Evolutionary conservation across 2,113 vertebrate genomes (phyloP).

Genomic region (Pitta sordida): DNA sequence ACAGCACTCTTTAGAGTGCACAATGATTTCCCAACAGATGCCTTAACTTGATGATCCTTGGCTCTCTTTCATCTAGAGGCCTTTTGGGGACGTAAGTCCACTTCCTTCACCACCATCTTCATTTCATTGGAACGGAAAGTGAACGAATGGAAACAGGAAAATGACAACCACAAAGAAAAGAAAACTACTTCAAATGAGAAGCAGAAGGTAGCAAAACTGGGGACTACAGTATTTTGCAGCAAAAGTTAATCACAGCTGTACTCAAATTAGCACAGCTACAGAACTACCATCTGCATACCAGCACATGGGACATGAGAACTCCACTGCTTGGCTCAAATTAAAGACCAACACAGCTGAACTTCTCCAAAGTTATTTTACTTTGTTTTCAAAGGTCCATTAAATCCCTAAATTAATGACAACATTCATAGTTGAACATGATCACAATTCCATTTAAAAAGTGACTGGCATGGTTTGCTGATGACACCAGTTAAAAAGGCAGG

Average conservation of each 20-base stretch:
- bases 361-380: neutral
- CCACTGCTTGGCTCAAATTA: neutral
- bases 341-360: neutral
- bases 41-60: neutral
- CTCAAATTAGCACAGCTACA: neutral
- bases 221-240: neutral
- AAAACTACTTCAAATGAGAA: conserved; percentile 6
- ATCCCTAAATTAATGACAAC: neutral
- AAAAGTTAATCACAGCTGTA: neutral
- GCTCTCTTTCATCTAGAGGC: neutral
- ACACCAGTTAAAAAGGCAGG: neutral
- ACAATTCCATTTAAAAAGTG: neutral
- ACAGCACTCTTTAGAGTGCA: neutral
- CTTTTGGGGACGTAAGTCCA: neutral
- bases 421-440: neutral
- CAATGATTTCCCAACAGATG: neutral
- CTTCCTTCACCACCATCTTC: neutral
- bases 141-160: conserved; percentile 1
- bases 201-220: neutral
- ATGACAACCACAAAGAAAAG: neutral
- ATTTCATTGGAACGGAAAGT: conserved; percentile 7
- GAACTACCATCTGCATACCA: neutral
- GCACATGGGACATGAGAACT: neutral
- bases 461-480: neutral
- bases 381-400: neutral